Evolutionary conservation across 2,888 invertebrate species (phyloP), one percentile per base, ranked within the genome.

Genomic region (Flabesymbios commensalis): DNA sequence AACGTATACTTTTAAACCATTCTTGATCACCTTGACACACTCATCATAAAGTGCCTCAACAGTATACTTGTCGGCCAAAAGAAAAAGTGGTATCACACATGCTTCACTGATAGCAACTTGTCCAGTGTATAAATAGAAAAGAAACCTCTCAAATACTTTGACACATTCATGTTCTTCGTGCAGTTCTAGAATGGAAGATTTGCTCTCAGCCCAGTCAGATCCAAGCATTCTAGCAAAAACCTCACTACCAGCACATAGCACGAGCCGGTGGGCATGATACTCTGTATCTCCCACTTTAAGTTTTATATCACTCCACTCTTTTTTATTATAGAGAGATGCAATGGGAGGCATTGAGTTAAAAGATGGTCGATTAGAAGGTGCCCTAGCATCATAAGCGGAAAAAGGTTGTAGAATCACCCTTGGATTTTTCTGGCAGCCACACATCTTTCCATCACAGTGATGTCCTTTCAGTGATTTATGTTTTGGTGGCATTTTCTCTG

Each of bases 111-210:
- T 67, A 74, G 75, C 75, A 24, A 79, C 76, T 1, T 74, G 74
- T 4, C 80, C 80, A 56, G 78, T 77, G 67, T 80, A 80, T 45
- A 79, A 73, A 57, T 78, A 80, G 57, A 77, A 77, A 29, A 80
- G 69, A 64, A 80, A 79, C 14, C 77, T 69, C 22, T 76, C 74
- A 65, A 80, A 79, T 45, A 78, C 75, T 22, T 66, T 71, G 42
- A 73, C 72, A 69, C 78, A 78, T 56, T 79, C 80, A 0, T 68
- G 60, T 29, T 68, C 63, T 57, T 79, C 80, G 43, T 77, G 77
- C 26, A 68, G 57, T 14, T 53, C 28, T 4, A 62, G 48, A 10
- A 56, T 51, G 3, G 52, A 26, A 17, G 24, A 41, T 22, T 53
- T 54, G 17, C 48, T 51, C 29, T 69, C 63, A 3, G 33, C 4